A percentile compares a stretch with the other conserved stretches of the same genome.
Conservation (phyloP, 2,888 invertebrate genomes). For the Melieria omissa region DNA sequence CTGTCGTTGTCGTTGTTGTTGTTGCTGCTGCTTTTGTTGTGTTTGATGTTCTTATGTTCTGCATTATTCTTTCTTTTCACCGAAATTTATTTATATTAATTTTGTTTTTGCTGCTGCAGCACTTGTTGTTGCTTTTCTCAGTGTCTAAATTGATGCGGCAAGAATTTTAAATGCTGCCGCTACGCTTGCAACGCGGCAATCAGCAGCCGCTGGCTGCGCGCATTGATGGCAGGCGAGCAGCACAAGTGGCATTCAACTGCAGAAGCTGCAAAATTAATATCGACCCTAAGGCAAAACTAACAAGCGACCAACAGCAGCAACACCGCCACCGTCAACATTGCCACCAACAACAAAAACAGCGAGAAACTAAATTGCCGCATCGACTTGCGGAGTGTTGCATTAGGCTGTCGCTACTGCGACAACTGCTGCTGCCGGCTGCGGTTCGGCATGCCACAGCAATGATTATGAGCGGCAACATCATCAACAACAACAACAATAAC, state of each 20-base stretch:
- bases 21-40: not conserved
- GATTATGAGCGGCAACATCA: not conserved
- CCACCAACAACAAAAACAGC: slow-evolving; percentile 38
- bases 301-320: slow-evolving; percentile 26
- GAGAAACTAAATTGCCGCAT: slow-evolving; percentile 4
- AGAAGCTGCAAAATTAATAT: slow-evolving; percentile 37
- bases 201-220: not conserved
- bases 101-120: not conserved
- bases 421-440: not conserved
- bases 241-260: slow-evolving; percentile 18
- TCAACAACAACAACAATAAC: slow-evolving; percentile 2
- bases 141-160: not conserved
- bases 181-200: slow-evolving; percentile 6
- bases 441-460: not conserved
- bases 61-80: not conserved
- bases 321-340: slow-evolving; percentile 36
- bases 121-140: no score
- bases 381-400: not conserved
- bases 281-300: slow-evolving; percentile 36
- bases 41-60: not conserved
- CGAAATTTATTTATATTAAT: slow-evolving; percentile 23
- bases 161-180: slow-evolving; percentile 28
- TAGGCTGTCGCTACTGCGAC: no score
- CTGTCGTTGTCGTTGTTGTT: slow-evolving; percentile 10
- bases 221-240: not conserved